Evolutionary conservation across 2,888 invertebrate species (phyloP), one percentile per base, ranked within the genome.

Genomic region (Drosophila dives): DNA sequence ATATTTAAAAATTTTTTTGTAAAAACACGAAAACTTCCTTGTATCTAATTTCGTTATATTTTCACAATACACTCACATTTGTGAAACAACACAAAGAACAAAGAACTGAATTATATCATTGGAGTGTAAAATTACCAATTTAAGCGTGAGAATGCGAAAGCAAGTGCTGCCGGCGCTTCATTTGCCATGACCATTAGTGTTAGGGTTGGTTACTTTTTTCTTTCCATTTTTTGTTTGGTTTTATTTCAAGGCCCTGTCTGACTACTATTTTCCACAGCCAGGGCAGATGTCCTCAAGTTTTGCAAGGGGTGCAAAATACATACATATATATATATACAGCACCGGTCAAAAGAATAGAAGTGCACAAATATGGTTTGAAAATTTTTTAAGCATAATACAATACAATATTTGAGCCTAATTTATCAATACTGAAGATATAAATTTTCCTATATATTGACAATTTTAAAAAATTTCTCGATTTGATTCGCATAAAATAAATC

Each of bases 161-260:
- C 56, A 64, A 74, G 64, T 74, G 89, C 90, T 75, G 54, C n/a
- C 33, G 66, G 82, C 75, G 56, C 40, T 70, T 87, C 66, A 75
- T 75, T 86, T 75, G 70, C 32, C 1, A 33, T 54, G 23, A 48
- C 48, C 63, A 67, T 78, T 64, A 59, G 42, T 38, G 33, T 53
- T 20, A 36, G 84, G 74, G 88, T 85, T 62, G 26, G 86, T 70
- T 72, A 72, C 23, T 15, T 56, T 36, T 36, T 45, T 5, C n/a
- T n/a, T 40, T 2, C 7, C n/a, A 20, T 40, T n/a, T 45, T 42
- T n/a, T 42, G 20, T 12, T 45, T 42, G 20, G 38, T 17, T 45
- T 20, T 15, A 26, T 26, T 23, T 49, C 12, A 6, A 26, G 45
- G 45, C 29, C n/a, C 11, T 20, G 17, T 50, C 38, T 49, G 45